These are phyloP conservation scores for Asarcornis scutulata DNA, from an alignment of 2,113 vertebrate species.

Conservation along the genomic window DNA sequence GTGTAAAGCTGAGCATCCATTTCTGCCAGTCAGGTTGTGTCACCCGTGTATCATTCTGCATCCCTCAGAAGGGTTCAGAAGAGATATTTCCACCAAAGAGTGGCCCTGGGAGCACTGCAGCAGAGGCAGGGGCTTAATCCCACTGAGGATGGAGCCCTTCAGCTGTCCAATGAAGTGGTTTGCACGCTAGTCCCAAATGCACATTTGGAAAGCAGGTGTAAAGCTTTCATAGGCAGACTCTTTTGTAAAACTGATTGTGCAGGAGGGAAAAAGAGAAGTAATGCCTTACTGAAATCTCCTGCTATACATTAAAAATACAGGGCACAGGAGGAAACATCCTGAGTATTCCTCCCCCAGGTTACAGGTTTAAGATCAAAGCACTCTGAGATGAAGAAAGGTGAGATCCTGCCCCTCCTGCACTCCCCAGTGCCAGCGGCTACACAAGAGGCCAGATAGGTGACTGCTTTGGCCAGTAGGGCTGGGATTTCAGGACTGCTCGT, in stretches of 20 bases:
- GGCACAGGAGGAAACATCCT: background rate
- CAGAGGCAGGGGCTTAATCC: background rate
- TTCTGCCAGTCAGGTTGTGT: background rate
- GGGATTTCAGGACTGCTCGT: background rate
- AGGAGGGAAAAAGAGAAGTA: background rate
- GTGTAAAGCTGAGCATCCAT: background rate
- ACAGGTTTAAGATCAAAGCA: background rate
- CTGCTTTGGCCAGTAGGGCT: background rate
- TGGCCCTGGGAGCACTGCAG: background rate
- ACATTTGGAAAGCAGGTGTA: background rate
- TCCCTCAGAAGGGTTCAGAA: background rate
- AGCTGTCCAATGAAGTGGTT: background rate
- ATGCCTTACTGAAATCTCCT: background rate
- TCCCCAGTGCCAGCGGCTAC: background rate
- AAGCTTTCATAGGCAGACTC: background rate
- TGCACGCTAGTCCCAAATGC: accelerated
- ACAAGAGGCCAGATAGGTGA: background rate
- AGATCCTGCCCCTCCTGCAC: background rate
- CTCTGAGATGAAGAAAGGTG: background rate
- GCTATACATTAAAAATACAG: background rate
- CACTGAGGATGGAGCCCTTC: background rate
- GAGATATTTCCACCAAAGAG: background rate
- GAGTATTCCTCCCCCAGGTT: background rate
- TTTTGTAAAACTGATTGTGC: background rate
- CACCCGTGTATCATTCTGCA: background rate